Base-by-base conservation (phyloP, 2,888 invertebrate species). In the Yponomeuta evonymella region DNA sequence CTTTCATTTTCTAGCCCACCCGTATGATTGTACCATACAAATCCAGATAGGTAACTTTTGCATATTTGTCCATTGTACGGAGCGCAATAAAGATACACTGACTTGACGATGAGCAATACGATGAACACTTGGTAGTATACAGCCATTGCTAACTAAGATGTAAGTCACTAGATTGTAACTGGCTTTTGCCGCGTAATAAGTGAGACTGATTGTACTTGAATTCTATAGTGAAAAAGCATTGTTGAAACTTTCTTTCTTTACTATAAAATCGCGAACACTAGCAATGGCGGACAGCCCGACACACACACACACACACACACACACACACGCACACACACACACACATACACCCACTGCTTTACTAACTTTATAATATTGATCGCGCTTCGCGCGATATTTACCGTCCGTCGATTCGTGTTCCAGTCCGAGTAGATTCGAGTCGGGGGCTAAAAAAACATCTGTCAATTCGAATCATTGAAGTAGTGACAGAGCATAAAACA, bases 61-160 rank as follows among this genome's bases (percentile, higher is more conserved):
- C 97, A 97, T 76, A 96, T 94, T 83, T 96, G 95, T 71, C 98
- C 98, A 92, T 95, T 95, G 87, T 98, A 98, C 62, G 96, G 95
- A 71, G 96, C 96, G 93, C 98, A 98, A 86, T 96, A 96, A 73
- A 97, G 96, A 81, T 88, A 85, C 81, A 90, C 92, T 74, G 89
- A 90, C 79, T 88, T 88, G 12, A 71, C 63, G 8, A 66, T 29
- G 15, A 67, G 64, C 29, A 67, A 29, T 33, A 67, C 12, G 6
- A 12, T 58, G 33, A 70, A 36, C 67, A 86, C 73, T 80, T 81
- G 83, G 77, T 74, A 79, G 75, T 80, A 80, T 77, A 83, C 79
- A 82, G 83, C 82, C 90, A 90, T 90, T 83, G 83, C 84, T 76
- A 77, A 64, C 23, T 48, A 43, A 15, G 1, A 8, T 15, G 51